Percentiles rank a stretch among this genome's conserved stretches.
These are phyloP conservation scores for Cryptotis parvus DNA, from an alignment of 2,113 vertebrate genomes.

Conservation along the genomic window DNA sequence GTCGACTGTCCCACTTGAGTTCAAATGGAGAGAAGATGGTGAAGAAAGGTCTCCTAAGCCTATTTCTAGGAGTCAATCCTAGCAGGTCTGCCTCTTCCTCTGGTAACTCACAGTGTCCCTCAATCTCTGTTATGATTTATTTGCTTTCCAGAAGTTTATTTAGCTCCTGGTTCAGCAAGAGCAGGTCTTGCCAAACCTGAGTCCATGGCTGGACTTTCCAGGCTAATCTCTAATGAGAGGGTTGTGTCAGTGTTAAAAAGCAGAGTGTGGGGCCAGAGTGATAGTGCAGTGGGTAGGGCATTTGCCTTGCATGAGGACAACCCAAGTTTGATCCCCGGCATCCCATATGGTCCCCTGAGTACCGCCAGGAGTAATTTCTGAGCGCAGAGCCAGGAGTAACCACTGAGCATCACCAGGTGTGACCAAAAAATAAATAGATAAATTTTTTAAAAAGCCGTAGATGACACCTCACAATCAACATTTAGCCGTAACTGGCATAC, in stretches of 20 bases:
- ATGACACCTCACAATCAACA: constrained; percentile 42
- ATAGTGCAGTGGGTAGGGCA: too few species aligned
- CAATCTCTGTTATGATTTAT: constrained; percentile 18
- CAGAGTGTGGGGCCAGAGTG: too few species aligned
- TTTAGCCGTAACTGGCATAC: constrained; percentile 37
- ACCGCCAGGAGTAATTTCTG: too few species aligned
- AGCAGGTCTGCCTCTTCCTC: constrained; percentile 22
- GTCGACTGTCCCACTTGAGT: not conserved
- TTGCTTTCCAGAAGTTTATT: not conserved
- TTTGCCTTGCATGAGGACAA: too few species aligned
- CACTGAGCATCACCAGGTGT: too few species aligned
- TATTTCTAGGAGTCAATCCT: not conserved
- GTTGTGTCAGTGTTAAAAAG: not conserved
- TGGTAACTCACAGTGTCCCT: not conserved
- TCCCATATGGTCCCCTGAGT: too few species aligned
- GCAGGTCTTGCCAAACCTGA: not conserved
- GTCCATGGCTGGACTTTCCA: not conserved
- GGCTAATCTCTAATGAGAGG: not conserved
- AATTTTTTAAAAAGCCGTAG: too few species aligned
- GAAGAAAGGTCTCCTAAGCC: not conserved
- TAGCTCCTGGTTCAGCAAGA: not conserved
- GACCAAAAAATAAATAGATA: too few species aligned
- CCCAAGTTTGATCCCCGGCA: too few species aligned
- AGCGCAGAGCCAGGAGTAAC: too few species aligned
- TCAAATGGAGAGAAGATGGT: not conserved